phyloP scores from a whole-genome alignment of 1,140 invertebrate genomes.

The Gonioctena quinquepunctata region DNA sequence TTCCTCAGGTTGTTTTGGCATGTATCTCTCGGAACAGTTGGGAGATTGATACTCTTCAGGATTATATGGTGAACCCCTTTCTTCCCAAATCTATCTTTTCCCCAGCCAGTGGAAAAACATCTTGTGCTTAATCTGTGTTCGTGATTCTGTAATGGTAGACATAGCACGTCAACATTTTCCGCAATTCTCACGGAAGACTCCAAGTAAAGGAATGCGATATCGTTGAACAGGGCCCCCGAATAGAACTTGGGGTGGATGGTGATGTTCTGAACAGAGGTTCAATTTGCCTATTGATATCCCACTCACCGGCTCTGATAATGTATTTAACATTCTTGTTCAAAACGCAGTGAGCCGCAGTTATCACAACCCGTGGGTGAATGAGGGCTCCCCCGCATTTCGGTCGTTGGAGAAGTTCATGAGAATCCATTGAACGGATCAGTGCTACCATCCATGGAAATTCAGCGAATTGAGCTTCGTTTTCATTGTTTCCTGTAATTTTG shows the following conservation, averaged over 20 bases:
- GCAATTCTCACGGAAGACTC: slow-evolving; percentile 59
- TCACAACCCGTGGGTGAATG: slow-evolving; percentile 68
- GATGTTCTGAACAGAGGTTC: slow-evolving; percentile 66
- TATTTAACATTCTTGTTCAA: slow-evolving; percentile 46
- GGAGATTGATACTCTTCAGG: slow-evolving; percentile 69
- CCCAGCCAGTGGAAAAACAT: slow-evolving; percentile 65
- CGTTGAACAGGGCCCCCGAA: slow-evolving; percentile 63
- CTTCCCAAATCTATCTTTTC: slow-evolving; percentile 62
- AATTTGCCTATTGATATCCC: slow-evolving; percentile 74
- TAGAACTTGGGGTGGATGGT: slow-evolving; percentile 54
- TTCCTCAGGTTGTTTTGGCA: slow-evolving; percentile 63
- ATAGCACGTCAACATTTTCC: slow-evolving; percentile 72
- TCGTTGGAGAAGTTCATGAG: slow-evolving; percentile 61
- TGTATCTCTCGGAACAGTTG: slow-evolving; percentile 59
- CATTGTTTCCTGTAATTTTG: slow-evolving; percentile 53
- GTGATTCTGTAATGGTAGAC: slow-evolving; percentile 61
- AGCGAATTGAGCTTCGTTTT: slow-evolving; percentile 62
- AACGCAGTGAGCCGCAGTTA: slow-evolving; percentile 71
- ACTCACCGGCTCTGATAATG: slow-evolving; percentile 66
- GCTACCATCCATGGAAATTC: slow-evolving; percentile 85
- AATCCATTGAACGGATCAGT: slow-evolving; percentile 63
- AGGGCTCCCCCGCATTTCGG: slow-evolving; percentile 72
- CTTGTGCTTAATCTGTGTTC: slow-evolving; percentile 51
- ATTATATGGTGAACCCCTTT: slow-evolving; percentile 68
- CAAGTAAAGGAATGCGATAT: slow-evolving; percentile 69